Evolutionary conservation across 1,140 invertebrate species (phyloP), one percentile per base, ranked within the genome.

Genomic region (Drosophila leontia): DNA sequence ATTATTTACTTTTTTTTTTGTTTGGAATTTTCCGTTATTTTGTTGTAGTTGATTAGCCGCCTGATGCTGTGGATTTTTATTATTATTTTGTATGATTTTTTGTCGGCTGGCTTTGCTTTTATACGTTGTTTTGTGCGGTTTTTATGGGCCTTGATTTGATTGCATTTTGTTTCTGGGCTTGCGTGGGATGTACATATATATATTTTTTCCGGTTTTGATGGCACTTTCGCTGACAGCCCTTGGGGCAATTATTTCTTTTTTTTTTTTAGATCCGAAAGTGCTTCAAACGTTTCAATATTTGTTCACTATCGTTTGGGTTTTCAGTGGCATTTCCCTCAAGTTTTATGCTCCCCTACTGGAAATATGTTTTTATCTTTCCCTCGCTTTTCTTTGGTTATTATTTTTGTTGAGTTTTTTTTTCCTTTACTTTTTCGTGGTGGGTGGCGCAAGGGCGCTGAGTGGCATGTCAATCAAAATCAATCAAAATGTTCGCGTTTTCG

Each of bases 401-500:
- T 57, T 80, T 62, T 35, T 62, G 51, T 58, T 34, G 34, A 62
- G 19, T 39, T 75, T 58, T 59, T 37, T 32, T 55, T 41, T 55
- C 26, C 44, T 42, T 59, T 53, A 60, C 42, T 60, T 58, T 17
- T 11, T 13, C 65, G 41, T 55, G 57, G 53, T 78, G 77, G 75
- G 76, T 87, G 85, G 67, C 74, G 47, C 67, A 42, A 42, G 45
- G 44, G 35, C 45, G 39, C 50, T 90, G 84, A 88, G 84, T 88
- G 84, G 80, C 78, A 44, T 84, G 84, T 88, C 84, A 88, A 88
- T 88, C 84, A 88, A 88, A 90, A 88, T 88, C 84, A 88, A 90
- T 88, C 84, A 90, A 81, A 80, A 68, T 69, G 70, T 59, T 76
- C 50, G 53, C 75, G 57, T 63, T 78, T 77, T 78, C 75, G 65